Percentiles rank a stretch among this genome's conserved stretches.
Conservation (phyloP, 2,113 vertebrate species). For the Nibea coibor region DNA sequence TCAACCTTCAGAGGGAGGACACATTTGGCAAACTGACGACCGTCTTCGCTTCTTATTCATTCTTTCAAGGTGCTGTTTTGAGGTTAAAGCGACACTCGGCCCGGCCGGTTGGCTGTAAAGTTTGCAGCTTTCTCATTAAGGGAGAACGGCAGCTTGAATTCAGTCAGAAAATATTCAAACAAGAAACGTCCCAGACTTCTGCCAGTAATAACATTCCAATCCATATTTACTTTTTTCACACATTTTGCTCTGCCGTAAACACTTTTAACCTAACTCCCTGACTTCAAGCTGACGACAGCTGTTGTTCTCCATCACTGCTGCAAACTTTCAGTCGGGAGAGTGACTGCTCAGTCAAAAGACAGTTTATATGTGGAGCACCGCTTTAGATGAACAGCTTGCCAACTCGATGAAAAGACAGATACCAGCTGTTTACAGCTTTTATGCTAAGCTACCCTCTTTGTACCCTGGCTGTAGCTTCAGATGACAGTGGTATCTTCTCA, state of each 20-base stretch:
- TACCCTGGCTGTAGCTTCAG: background rate
- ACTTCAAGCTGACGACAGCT: slow-evolving; percentile 23
- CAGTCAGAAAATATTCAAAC: background rate
- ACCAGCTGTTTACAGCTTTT: background rate
- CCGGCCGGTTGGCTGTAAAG: background rate
- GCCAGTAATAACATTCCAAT: too few species aligned
- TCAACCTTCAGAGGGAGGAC: slow-evolving; percentile 29
- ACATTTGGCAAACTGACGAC: slow-evolving; percentile 6
- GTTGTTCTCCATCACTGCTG: slow-evolving; percentile 14
- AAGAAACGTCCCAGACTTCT: background rate
- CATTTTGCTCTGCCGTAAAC: background rate
- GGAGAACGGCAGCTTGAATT: slow-evolving; percentile 5
- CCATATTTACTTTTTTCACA: background rate
- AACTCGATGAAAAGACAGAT: background rate
- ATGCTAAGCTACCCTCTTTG: background rate
- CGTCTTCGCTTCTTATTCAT: slow-evolving; percentile 13
- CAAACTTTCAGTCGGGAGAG: background rate
- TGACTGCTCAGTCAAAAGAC: background rate
- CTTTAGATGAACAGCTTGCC: background rate
- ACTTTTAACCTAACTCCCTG: background rate
- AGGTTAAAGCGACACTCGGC: background rate
- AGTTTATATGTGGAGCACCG: background rate
- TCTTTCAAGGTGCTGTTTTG: slow-evolving; percentile 29
- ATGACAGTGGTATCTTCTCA: background rate
- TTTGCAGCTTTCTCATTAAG: background rate